phyloP scores from a whole-genome alignment of 2,797 vertebrate genomes.

The Pachyuromys duprasi region DNA sequence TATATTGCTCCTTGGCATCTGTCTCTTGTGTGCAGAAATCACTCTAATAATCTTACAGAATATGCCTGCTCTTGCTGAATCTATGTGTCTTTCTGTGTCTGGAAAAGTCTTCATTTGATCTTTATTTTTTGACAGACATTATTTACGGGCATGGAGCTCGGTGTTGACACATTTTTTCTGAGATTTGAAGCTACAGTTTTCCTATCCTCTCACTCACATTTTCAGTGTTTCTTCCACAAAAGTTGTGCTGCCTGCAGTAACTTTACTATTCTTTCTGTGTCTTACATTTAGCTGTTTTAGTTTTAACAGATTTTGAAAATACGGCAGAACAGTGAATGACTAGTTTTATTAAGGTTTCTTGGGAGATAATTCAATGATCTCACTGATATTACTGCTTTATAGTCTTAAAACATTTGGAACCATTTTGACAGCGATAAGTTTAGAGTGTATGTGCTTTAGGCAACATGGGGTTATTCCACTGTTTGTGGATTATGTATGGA shows the following conservation, averaged over 20 bases:
- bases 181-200: background rate
- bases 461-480: background rate
- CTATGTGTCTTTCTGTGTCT: background rate
- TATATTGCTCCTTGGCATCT: background rate
- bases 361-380: background rate
- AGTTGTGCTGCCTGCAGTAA: background rate
- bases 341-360: background rate
- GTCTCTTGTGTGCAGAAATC: background rate
- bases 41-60: background rate
- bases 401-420: background rate
- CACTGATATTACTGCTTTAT: background rate
- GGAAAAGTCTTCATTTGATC: background rate
- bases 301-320: background rate
- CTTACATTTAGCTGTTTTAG: background rate
- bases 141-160: background rate
- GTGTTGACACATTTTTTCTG: background rate
- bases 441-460: background rate
- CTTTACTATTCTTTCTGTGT: background rate
- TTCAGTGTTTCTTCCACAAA: background rate
- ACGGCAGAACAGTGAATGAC: background rate
- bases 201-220: background rate
- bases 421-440: background rate
- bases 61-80: accelerated
- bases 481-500: background rate
- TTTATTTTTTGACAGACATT: background rate